Percentiles rank a stretch among this genome's conserved stretches.
Conservation (phyloP, 2,888 invertebrate genomes). For the Uloborus plumipes region DNA sequence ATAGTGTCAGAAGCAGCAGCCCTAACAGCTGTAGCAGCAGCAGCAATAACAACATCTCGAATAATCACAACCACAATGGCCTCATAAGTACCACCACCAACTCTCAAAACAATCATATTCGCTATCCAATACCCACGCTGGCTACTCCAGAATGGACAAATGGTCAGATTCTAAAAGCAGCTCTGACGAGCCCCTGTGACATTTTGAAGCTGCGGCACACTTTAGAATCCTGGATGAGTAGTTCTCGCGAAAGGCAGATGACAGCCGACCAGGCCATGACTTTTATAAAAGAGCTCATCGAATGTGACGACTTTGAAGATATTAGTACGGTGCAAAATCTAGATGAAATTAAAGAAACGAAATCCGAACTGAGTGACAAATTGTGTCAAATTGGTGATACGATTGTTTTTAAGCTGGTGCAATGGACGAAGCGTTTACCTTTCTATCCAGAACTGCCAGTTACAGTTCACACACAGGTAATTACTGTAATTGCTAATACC, state of each 20-base stretch:
- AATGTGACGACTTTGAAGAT: conserved; percentile 96
- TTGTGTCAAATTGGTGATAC: conserved; percentile 97
- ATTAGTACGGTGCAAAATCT: conserved; percentile 92
- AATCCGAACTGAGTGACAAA: conserved; percentile 85
- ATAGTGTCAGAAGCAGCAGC: not conserved
- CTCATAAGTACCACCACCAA: conserved; percentile 2
- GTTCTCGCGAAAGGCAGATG: conserved; percentile 80
- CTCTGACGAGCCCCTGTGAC: conserved; percentile 94
- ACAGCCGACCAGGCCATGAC: conserved; percentile 86
- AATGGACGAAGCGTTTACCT: conserved; percentile 98
- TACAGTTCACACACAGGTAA: conserved; percentile 75
- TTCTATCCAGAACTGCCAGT: conserved; percentile 97
- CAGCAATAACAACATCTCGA: conserved; percentile 9
- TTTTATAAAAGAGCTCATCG: conserved; percentile 92
- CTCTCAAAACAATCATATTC: conserved; percentile 9
- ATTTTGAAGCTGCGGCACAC: conserved; percentile 79
- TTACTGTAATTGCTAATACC: not conserved
- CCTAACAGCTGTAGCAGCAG: not conserved
- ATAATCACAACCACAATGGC: not conserved
- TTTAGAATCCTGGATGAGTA: conserved; percentile 88
- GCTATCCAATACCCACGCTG: conserved; percentile 67
- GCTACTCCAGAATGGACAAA: conserved; percentile 78
- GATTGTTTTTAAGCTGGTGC: conserved; percentile 97
- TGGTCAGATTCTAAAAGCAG: conserved; percentile 93
- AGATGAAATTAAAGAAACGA: conserved; percentile 88